Percentiles rank a stretch among this genome's conserved stretches.
Evolutionary conservation across 1,140 invertebrate genomes (phyloP).

Genomic region (Eulimnadia texana): DNA sequence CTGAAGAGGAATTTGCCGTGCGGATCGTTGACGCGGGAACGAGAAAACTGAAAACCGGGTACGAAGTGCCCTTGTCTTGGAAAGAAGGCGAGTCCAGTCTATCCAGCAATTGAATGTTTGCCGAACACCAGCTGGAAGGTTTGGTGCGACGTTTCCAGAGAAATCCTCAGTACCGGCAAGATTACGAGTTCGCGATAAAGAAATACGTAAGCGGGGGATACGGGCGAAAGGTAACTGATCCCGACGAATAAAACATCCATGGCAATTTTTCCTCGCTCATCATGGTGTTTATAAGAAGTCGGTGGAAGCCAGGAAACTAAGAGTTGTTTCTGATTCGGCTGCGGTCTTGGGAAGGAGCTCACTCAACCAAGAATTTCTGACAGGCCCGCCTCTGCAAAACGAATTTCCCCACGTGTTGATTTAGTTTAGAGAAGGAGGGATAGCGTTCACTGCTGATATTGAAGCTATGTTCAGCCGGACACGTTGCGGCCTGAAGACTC

Average conservation of each 20-base stretch:
- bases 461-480: constrained; percentile 12
- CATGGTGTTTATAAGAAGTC: constrained; percentile 10
- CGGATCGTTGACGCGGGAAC: background rate
- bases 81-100: constrained; percentile 2
- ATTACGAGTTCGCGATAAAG: constrained; percentile 4
- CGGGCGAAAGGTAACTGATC: background rate
- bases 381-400: constrained; percentile 1
- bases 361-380: background rate
- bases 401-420: background rate
- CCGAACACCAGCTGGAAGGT: background rate
- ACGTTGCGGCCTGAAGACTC: constrained; percentile 12
- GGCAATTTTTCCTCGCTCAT: background rate
- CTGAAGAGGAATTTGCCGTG: background rate
- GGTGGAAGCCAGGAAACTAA: background rate
- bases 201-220: background rate
- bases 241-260: background rate
- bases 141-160: background rate
- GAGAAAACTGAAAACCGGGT: background rate
- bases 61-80: background rate
- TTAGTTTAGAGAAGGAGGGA: background rate
- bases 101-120: constrained; percentile 2
- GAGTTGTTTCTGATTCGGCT: constrained; percentile 10
- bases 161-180: background rate
- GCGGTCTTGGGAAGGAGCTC: background rate
- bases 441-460: constrained; percentile 7